Base-by-base conservation (phyloP, 2,797 vertebrate genomes). In the Agapornis canus region DNA sequence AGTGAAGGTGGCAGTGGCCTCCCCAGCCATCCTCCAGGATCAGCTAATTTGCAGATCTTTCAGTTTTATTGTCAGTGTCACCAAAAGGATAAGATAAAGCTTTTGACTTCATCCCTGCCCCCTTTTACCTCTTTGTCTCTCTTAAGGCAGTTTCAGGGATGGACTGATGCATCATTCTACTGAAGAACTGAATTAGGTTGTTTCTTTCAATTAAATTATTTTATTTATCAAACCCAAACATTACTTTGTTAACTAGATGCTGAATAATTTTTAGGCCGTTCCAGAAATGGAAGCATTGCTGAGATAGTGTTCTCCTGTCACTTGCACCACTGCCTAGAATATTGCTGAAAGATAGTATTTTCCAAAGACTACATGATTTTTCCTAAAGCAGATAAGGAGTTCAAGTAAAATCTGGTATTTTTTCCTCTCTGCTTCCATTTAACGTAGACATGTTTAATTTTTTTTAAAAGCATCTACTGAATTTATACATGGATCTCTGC, bases 391-490 rank as follows among this genome's bases (percentile, higher is more conserved):
- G 11, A 54, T 51, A 47, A 0, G 0, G 39, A 54, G 6, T 42
- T 82, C 43, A 81, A 52, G 32, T 81, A 56, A 68, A 82, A 56
- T 31, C 32, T 75, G 13, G 8, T 63, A 35, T 57, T 35, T 22
- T 22, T 35, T 35, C 32, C 6, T 5, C 11, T 11, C 9, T 1
- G 1, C 3, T 32, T 4, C 6, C 6, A 5, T 64, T 91, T 77
- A 64, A 57, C 5, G 6, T 5, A 52, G 14, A 22, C 2, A 3
- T 15, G 2, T 6, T 84, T 42, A 6, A 7, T 72, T 70, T 76
- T 65, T 65, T 20, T 13, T 23, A 10, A 57, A 8, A 45, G 3
- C 21, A 4, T 29, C 11, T 31, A 6, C 43, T 70, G 43, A 77
- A 59, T 66, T 87, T 76, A 8, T 65, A 15, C 19, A 5, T 18